Evolutionary conservation across 2,888 invertebrate species (phyloP).

Genomic region (Dendrolimus houi): DNA sequence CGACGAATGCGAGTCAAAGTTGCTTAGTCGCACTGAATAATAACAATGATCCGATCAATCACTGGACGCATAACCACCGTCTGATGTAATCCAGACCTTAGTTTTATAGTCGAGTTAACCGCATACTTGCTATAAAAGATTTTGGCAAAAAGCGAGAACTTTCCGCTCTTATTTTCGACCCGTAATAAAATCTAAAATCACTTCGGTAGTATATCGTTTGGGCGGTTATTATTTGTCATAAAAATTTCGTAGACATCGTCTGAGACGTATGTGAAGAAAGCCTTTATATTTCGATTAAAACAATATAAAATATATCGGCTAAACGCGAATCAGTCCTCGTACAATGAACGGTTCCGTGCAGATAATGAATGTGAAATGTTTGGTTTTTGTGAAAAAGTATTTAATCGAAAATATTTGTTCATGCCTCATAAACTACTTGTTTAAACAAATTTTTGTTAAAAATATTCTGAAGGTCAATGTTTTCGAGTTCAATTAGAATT

Average conservation of each 20-base stretch:
- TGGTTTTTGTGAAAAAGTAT: too few relatives aligned
- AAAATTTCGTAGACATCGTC: conserved; percentile 5
- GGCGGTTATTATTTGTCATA: conserved; percentile 7
- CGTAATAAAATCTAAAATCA: conserved; percentile 15
- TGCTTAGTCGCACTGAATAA: conserved; percentile 15
- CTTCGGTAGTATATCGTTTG: conserved; percentile 5
- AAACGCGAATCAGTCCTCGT: too few relatives aligned
- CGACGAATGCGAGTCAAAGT: neutral
- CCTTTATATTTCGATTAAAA: neutral
- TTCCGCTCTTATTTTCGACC: conserved; percentile 27
- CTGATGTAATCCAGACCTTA: conserved; percentile 53
- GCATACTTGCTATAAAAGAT: conserved; percentile 41
- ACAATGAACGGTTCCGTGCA: too few relatives aligned
- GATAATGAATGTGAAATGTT: too few relatives aligned
- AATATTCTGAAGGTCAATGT: too few relatives aligned
- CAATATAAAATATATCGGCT: too few relatives aligned
- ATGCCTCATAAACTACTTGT: too few relatives aligned
- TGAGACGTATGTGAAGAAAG: neutral
- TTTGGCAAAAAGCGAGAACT: conserved; percentile 43
- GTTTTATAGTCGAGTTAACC: conserved; percentile 54
- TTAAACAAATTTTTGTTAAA: too few relatives aligned
- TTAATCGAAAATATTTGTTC: too few relatives aligned
- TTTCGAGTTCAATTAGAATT: too few relatives aligned
- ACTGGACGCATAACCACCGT: conserved; percentile 51
- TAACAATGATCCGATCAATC: conserved; percentile 66